phyloP scores from a whole-genome alignment of 2,888 invertebrate genomes.

The Hemistola chrysoprasaria region DNA sequence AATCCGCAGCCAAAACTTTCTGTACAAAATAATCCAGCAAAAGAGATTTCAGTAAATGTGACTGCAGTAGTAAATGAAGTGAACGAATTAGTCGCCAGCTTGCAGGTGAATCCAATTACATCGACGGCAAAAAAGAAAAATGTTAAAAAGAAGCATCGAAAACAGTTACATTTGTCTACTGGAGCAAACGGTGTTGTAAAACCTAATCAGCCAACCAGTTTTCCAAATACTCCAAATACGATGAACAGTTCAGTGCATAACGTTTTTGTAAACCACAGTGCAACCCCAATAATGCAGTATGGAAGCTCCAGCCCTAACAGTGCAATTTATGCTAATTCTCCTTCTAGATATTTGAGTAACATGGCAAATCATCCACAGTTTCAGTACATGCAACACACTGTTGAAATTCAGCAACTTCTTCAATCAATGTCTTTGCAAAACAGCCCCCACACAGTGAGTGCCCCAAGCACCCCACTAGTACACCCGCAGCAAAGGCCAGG shows the following conservation, averaged over 20 bases:
- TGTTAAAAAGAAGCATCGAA: constrained; percentile 56
- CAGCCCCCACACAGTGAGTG: constrained; percentile 39
- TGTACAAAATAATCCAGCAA: not conserved
- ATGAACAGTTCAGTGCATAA: constrained; percentile 50
- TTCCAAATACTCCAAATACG: constrained; percentile 11
- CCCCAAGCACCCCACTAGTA: constrained; percentile 43
- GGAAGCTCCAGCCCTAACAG: constrained; percentile 49
- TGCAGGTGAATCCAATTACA: constrained; percentile 34
- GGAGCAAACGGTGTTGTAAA: constrained; percentile 29
- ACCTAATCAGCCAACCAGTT: constrained; percentile 20
- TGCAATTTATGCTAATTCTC: constrained; percentile 49
- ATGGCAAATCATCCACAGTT: constrained; percentile 63
- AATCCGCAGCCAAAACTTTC: constrained; percentile 7
- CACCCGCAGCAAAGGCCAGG: constrained; percentile 25
- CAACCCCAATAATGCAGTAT: no score
- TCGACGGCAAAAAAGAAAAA: constrained; percentile 54
- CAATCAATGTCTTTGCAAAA: constrained; percentile 27
- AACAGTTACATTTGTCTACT: constrained; percentile 45
- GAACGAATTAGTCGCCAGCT: constrained; percentile 7
- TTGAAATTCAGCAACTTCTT: constrained; percentile 25
- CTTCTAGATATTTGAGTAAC: constrained; percentile 65
- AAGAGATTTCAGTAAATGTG: not conserved
- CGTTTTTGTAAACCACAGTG: constrained; percentile 45
- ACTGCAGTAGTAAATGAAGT: not conserved
- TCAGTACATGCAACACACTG: constrained; percentile 47